Evolutionary conservation across 2,888 invertebrate species (phyloP), one percentile per base, ranked within the genome.

Genomic region (Patella depressa): DNA sequence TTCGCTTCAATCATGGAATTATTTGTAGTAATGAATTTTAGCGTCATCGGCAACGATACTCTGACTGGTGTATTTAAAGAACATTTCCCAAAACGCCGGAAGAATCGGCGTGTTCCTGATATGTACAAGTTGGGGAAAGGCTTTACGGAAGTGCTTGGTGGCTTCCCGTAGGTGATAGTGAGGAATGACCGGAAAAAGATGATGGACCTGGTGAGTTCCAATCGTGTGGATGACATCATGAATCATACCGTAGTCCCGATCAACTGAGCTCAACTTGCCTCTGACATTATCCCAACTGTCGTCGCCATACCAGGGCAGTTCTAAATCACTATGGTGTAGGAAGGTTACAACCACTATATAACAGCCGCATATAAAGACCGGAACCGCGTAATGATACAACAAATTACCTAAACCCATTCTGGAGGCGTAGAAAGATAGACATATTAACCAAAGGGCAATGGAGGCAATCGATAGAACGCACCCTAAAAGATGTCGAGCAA

Each of bases 111-210:
- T 89, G 65, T 88, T 79, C 72, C 86, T 85, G 12, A 81, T 76
- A n/a, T 88, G 83, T 57, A 86, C 87, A 24, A 90, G 85, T 24
- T 86, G 78, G 1, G 89, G 89, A 75, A 88, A 89, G 54, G 83
- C 80, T 70, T 84, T 79, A 29, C 89, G 83, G 87, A 90, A 90
- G 76, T 86, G 83, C 3, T 24, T 70, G 0, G 90, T 90, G 9
- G 90, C 89, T 77, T 88, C 89, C 76, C 90, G 89, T 75, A 90
- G 84, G 73, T 88, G 86, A 82, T 90, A 90, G 80, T 90, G 90
- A 1, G 90, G 90, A 53, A 90, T 85, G 77, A 85, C 87, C 34
- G 89, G 81, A 81, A 90, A 90, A 75, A 90, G 85, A 81, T 90
- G 90, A 79, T 90, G 90, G 78, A 90, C 86, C 83, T 90, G 90